phyloP scores from a whole-genome alignment of 2,113 vertebrate species.

The Ardeotis arabs region DNA sequence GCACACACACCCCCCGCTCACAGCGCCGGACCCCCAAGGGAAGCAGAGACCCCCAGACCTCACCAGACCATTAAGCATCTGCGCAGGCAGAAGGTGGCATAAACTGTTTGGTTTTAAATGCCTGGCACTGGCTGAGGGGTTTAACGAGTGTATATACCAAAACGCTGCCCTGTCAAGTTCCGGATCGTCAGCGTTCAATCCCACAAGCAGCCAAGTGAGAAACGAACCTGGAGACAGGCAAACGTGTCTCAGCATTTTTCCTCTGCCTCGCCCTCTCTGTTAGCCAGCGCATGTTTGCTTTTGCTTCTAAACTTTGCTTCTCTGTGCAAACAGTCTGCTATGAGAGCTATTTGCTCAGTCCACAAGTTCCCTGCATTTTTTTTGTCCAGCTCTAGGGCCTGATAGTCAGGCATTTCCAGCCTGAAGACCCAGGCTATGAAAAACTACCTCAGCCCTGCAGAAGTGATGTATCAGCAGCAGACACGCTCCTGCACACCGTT shows the following conservation, averaged over 20 bases:
- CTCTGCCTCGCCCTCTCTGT: not conserved
- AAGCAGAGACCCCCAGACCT: not conserved
- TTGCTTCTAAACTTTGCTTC: slow-evolving; percentile 28
- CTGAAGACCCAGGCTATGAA: not conserved
- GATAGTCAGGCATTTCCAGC: not conserved
- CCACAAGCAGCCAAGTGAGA: slow-evolving; percentile 2
- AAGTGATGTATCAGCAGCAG: not conserved
- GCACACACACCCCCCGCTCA: rapidly evolving
- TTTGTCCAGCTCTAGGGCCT: not conserved
- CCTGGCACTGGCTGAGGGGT: not conserved
- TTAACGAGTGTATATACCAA: not conserved
- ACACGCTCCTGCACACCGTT: rapidly evolving
- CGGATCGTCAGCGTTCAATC: not conserved
- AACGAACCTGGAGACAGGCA: not conserved
- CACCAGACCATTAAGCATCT: not conserved
- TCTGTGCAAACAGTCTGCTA: slow-evolving; percentile 47
- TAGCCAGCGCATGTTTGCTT: slow-evolving; percentile 10
- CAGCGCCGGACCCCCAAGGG: not conserved
- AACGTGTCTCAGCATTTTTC: not conserved
- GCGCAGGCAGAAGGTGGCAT: not conserved
- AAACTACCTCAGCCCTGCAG: not conserved
- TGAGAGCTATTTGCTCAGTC: slow-evolving; percentile 32
- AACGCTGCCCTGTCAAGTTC: not conserved
- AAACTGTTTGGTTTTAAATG: not conserved
- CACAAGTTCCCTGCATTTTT: slow-evolving; percentile 30